phyloP scores from a whole-genome alignment of 2,113 vertebrate species.

The Ictalurus punctatus region DNA sequence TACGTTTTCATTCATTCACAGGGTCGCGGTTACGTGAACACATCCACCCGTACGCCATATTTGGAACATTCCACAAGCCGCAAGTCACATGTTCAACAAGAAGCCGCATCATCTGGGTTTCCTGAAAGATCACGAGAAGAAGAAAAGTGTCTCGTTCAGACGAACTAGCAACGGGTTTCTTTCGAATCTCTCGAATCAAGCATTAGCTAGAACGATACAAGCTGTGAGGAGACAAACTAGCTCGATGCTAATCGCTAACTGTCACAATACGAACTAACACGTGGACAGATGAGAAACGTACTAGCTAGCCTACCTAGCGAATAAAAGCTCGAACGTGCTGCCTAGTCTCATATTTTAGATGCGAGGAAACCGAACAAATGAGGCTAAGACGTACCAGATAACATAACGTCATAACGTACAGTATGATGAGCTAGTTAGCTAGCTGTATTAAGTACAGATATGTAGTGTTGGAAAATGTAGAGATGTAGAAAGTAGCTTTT shows the following conservation, averaged over 20 bases:
- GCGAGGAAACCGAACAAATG: background rate
- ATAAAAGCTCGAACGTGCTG: background rate
- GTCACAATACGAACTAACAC: background rate
- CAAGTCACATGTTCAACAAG: background rate
- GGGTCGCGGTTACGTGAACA: background rate
- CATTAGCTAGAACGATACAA: background rate
- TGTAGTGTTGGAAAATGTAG: background rate
- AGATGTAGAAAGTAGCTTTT: background rate
- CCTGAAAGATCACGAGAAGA: background rate
- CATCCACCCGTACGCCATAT: background rate
- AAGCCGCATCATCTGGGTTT: background rate
- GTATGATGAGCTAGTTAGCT: background rate
- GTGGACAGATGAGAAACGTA: background rate
- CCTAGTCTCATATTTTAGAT: background rate
- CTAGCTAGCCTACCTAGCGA: background rate
- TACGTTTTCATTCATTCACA: background rate
- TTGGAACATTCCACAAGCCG: background rate
- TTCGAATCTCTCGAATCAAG: background rate
- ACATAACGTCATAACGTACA: background rate
- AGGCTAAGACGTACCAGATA: background rate
- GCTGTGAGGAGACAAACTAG: background rate
- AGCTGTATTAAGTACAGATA: background rate
- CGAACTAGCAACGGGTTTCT: background rate
- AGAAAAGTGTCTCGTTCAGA: background rate
- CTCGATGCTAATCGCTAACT: background rate